Evolutionary conservation across 2,888 invertebrate species (phyloP).

Genomic region (Poecilus cupreus): DNA sequence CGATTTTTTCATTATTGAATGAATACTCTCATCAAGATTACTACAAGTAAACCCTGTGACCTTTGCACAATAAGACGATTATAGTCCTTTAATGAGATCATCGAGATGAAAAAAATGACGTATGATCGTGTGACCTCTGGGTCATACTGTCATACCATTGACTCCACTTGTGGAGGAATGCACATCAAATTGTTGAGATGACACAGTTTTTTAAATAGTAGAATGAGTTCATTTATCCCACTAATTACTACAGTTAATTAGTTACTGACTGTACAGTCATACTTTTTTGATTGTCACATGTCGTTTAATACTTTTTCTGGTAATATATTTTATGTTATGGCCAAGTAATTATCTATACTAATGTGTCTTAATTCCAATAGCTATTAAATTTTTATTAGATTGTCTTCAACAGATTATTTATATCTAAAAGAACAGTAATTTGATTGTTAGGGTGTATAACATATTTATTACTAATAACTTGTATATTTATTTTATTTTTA

Average conservation of each 20-base stretch:
- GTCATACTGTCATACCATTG: slow-evolving; percentile 38
- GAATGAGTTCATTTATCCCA: slow-evolving; percentile 37
- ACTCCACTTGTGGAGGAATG: slow-evolving; percentile 44
- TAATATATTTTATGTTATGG: neutral
- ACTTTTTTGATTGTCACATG: neutral
- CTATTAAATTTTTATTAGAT: slow-evolving; percentile 15
- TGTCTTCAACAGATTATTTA: neutral
- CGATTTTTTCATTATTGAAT: too few species aligned
- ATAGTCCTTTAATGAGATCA: slow-evolving; percentile 48
- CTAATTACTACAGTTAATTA: slow-evolving; percentile 23
- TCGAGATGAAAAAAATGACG: slow-evolving; percentile 9
- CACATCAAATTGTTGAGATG: slow-evolving; percentile 19
- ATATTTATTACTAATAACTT: too few species aligned
- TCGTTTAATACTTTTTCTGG: too few species aligned
- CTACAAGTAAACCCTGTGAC: slow-evolving; percentile 2
- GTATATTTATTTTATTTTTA: too few species aligned
- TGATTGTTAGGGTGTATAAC: too few species aligned
- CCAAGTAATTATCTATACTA: slow-evolving; percentile 11
- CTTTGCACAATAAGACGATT: slow-evolving; percentile 36
- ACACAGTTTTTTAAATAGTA: slow-evolving; percentile 17
- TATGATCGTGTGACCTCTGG: slow-evolving; percentile 22
- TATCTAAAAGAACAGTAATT: neutral
- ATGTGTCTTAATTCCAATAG: neutral
- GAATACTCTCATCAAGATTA: too few species aligned
- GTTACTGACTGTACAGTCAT: neutral